Evolutionary conservation across 2,113 vertebrate genomes (phyloP).

Genomic region (Pelecanoides urinatrix): DNA sequence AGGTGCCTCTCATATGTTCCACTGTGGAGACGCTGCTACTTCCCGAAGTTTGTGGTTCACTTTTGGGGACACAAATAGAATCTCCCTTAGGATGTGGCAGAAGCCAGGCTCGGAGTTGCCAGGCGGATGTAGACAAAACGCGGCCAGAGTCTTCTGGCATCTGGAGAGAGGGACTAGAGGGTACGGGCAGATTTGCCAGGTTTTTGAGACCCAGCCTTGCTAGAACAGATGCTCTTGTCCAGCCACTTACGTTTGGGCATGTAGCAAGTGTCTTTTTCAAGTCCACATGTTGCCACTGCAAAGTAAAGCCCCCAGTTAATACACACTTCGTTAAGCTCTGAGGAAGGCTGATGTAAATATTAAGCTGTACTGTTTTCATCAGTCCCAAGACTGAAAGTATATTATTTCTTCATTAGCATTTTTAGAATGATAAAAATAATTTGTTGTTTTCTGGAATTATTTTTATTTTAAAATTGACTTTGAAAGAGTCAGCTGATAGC

Average conservation of each 20-base stretch:
- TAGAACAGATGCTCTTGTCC: background rate
- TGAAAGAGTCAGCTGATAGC: background rate
- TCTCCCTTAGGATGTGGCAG: background rate
- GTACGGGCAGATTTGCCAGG: background rate
- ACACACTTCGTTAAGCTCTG: fast-evolving
- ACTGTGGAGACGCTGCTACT: background rate
- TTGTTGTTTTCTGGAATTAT: background rate
- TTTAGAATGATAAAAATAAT: background rate
- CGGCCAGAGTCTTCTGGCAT: background rate
- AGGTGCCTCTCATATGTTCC: slow-evolving; percentile 5
- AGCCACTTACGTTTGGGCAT: background rate
- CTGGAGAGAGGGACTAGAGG: background rate
- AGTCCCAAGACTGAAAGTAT: background rate
- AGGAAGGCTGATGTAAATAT: background rate
- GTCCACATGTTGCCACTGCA: background rate
- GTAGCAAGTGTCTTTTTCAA: background rate
- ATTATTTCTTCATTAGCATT: background rate
- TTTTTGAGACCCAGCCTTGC: background rate
- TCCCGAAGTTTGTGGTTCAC: background rate
- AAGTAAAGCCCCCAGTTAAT: background rate
- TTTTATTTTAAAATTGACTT: background rate
- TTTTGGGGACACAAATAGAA: slow-evolving; percentile 20
- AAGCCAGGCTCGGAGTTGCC: background rate
- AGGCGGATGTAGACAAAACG: background rate
- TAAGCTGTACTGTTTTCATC: background rate